Conservation (phyloP, 2,888 invertebrate genomes). For the Tiphia femorata region DNA sequence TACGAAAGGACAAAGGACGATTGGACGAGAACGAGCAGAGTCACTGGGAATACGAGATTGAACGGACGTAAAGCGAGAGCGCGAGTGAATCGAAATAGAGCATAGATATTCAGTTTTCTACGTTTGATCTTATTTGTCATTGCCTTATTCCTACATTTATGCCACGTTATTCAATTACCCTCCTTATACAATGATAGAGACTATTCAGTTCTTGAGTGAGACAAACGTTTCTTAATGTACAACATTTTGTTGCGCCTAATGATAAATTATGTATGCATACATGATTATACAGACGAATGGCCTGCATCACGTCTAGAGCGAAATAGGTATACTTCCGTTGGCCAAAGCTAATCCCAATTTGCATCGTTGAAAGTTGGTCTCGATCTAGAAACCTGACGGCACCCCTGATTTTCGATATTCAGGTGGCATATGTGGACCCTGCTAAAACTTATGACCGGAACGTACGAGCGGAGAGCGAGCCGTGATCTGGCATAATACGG, state of each 20-base stretch:
- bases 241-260: slow-evolving; percentile 40
- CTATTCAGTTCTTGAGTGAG: no score
- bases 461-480: slow-evolving; percentile 32
- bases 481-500: slow-evolving; percentile 58
- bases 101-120: no score
- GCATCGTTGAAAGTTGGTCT: slow-evolving; percentile 57
- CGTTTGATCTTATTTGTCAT: no score
- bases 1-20: no score
- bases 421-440: slow-evolving; percentile 64
- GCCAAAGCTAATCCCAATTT: slow-evolving; percentile 58
- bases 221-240: no score
- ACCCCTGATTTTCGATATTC: slow-evolving; percentile 62
- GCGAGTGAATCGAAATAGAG: no score
- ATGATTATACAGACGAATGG: slow-evolving; percentile 43
- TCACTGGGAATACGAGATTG: no score
- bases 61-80: no score
- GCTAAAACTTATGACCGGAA: slow-evolving; percentile 42
- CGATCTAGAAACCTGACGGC: slow-evolving; percentile 59
- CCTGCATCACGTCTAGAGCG: slow-evolving; percentile 21
- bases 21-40: no score
- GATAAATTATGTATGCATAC: slow-evolving; percentile 53
- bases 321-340: slow-evolving; percentile 26
- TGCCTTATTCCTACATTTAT: no score
- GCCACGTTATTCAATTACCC: no score
- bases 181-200: no score